Base-by-base conservation (phyloP, 2,113 vertebrate genomes). In the Sorex araneus region DNA sequence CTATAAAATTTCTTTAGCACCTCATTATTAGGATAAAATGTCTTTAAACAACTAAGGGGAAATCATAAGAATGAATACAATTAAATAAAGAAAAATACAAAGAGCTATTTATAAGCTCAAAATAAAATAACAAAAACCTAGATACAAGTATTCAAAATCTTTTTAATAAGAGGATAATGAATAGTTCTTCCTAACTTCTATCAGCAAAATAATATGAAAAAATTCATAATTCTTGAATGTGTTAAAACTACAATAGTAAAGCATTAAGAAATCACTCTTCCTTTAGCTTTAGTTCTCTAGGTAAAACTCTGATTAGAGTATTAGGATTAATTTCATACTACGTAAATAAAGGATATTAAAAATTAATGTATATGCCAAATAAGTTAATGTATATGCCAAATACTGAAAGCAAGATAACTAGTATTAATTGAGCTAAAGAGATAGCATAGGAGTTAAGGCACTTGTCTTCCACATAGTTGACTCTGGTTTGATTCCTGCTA, bases 161-260 rank as follows among this genome's bases (percentile, higher is more conserved):
- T 87, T 66, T 66, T 81, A 84, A 74, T 70, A 69, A 88, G 88
- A 84, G 43, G 6, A 70, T 30, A 93, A 57, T 13, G 57, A 87
- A 84, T 9, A 91, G 7, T 87, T 36, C 47, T 67, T 45, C 28
- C 76, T 81, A 93, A 89, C 60, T 32, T 80, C 40, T 43, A 85
- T 50, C 25, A 57, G 45, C 3, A 40, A 40, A 40, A 40, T 7
- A 50, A 80, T 21, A 87, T 36, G 30, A 57, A 85, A 87, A 85
- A 94, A 85, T 74, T 73, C 23, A 23, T 70, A 18, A 74, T 70
- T 85, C 57, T 77, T 47, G n/a, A 84, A 91, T 6, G 6, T 89
- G 10, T 69, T 86, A 92, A 92, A 91, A 94, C 84, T 80, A 57
- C 13, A 63, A 92, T 64, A 87, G 81, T 92, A 75, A 89, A 84